Base-by-base conservation (phyloP, 2,888 invertebrate genomes). In the Sinodicranocentrus sp. region DNA sequence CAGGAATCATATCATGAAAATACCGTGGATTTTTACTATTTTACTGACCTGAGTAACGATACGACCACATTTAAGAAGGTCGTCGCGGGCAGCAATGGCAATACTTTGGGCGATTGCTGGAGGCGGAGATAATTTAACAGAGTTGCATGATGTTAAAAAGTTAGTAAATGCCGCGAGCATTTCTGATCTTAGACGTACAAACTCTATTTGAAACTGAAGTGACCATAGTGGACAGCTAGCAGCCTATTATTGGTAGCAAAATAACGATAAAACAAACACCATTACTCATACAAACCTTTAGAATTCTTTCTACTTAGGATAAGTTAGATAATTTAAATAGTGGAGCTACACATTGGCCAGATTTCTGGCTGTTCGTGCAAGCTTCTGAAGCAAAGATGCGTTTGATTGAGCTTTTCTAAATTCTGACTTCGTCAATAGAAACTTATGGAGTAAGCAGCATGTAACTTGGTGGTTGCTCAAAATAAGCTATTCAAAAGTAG, bases 71-170 rank as follows among this genome's bases (percentile, higher is more conserved):
- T 94, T 93, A 88, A 95, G 94, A 75, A 95, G 92, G 89, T 95
- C 95, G 89, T 96, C 95, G 70, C 95, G 92, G 0, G 95, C 94
- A 52, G 94, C 93, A 21, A 90, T 79, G 0, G 96, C 96, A 71
- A 95, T 93, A 1, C 95, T 94, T 1, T 95, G 94, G 0, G 98
- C 97, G 77, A 97, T 96, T 0, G 97, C 97, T 0, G 98, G 97
- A 48, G 98, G 97, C 28, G 98, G 98, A 82, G 97, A 96, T 82
- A 97, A 95, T 89, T 96, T 95, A 48, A 96, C 92, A 82, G 95
- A 94, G 86, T 91, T 92, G 88, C 95, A 96, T 0, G 95, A 94
- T 86, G 94, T 92, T 23, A 94, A 91, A 67, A 95, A 91, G 89
- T 94, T 94, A 1, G 92, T 91, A 79, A 94, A 91, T 77, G 92